Evolutionary conservation across 2,113 vertebrate genomes (phyloP).

Genomic region (Lepidothrix coronata): DNA sequence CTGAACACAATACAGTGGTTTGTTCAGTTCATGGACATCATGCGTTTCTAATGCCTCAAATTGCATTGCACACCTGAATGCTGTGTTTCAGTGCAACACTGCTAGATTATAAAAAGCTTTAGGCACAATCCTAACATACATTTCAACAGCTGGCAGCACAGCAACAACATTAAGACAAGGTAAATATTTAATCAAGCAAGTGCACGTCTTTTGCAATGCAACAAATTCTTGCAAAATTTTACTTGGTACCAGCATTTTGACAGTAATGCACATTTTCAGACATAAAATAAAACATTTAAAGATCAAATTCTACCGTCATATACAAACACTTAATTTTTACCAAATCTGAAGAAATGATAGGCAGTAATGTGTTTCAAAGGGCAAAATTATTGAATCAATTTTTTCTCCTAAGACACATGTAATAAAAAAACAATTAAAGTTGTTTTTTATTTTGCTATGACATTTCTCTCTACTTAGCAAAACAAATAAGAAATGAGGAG

Average conservation of each 20-base stretch:
- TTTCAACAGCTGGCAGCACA: neutral
- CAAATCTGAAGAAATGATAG: neutral
- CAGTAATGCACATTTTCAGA: neutral
- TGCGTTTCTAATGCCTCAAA: neutral
- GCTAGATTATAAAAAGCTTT: neutral
- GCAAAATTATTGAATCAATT: neutral
- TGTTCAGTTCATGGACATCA: neutral
- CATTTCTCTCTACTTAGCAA: neutral
- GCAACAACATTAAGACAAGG: neutral
- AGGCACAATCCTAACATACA: neutral
- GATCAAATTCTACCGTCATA: neutral
- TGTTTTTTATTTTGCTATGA: neutral
- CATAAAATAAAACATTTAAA: neutral
- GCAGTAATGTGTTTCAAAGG: neutral
- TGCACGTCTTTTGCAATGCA: neutral
- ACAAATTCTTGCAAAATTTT: neutral
- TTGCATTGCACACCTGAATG: neutral
- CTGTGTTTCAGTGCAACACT: neutral
- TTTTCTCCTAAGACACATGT: neutral
- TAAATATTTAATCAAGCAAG: neutral
- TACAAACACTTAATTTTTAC: neutral
- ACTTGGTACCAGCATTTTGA: neutral
- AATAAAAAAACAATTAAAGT: neutral
- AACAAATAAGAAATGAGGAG: neutral
- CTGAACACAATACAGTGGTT: neutral